A percentile compares a stretch with the other conserved stretches of the same genome.
Conservation (phyloP, 2,113 vertebrate species). For the Chelonoidis abingdonii region DNA sequence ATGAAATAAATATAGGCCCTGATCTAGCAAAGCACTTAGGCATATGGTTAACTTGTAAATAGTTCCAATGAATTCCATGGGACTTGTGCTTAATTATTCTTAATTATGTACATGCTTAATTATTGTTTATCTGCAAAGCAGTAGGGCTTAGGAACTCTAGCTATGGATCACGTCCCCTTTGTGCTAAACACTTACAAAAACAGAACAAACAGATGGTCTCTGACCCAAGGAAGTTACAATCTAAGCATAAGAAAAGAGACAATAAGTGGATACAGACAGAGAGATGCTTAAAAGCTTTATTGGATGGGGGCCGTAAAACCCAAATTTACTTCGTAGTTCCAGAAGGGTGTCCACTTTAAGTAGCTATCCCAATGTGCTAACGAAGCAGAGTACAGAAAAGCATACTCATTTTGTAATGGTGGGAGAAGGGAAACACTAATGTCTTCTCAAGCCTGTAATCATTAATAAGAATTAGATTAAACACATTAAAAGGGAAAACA, state of each 20-base stretch:
- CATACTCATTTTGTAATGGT: conserved; percentile 33
- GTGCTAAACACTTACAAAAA: neutral
- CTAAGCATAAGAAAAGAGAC: fast-evolving
- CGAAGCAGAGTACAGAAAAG: neutral
- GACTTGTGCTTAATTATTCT: neutral
- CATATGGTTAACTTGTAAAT: neutral
- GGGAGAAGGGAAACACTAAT: conserved; percentile 6
- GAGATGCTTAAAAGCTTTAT: neutral
- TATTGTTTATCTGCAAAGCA: neutral
- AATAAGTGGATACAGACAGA: neutral
- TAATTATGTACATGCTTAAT: neutral
- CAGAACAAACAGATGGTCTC: neutral
- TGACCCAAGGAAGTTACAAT: neutral
- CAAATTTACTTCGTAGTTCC: neutral
- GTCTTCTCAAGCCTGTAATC: neutral
- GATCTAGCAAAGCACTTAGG: neutral
- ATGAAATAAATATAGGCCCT: neutral
- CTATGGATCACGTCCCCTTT: neutral
- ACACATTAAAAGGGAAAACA: neutral
- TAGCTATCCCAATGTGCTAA: neutral
- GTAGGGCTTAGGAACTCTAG: neutral
- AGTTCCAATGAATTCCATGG: neutral
- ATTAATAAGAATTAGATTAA: neutral
- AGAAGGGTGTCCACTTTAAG: neutral
- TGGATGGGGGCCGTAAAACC: neutral